Percentiles rank a stretch among this genome's conserved stretches.
phyloP scores from a whole-genome alignment of 2,113 vertebrate genomes.

The Cromileptes altivelis region DNA sequence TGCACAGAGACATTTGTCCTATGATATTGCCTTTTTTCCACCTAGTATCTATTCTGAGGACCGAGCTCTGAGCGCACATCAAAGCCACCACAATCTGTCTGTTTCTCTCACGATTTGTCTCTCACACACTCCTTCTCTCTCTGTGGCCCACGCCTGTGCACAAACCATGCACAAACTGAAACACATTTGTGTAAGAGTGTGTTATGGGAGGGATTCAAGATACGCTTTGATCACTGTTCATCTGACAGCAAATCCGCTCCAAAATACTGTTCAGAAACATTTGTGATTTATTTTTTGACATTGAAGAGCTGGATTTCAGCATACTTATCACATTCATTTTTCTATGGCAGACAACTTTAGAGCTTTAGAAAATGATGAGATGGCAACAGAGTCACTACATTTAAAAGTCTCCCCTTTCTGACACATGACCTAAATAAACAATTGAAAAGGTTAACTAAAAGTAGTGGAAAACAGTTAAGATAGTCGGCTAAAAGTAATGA shows the following conservation, averaged over 20 bases:
- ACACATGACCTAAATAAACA: neutral
- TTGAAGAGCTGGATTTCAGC: slow-evolving; percentile 33
- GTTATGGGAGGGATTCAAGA: slow-evolving; percentile 38
- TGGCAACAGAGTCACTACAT: neutral
- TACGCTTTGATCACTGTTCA: slow-evolving; percentile 64
- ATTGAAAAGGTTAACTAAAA: too few relatives aligned
- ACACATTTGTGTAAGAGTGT: slow-evolving; percentile 66
- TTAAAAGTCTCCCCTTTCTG: slow-evolving; percentile 9
- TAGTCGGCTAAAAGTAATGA: too few relatives aligned
- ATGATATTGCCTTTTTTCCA: slow-evolving; percentile 52
- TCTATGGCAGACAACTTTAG: slow-evolving; percentile 39
- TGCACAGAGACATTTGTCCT: slow-evolving; percentile 68
- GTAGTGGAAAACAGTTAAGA: too few relatives aligned
- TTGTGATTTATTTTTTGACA: slow-evolving; percentile 39
- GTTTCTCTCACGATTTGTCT: slow-evolving; percentile 77
- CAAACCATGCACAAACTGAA: slow-evolving; percentile 76
- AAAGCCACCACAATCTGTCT: slow-evolving; percentile 81
- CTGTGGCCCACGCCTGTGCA: slow-evolving; percentile 40
- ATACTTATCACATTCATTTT: slow-evolving; percentile 1
- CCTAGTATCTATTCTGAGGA: slow-evolving; percentile 76
- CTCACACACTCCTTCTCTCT: slow-evolving; percentile 58
- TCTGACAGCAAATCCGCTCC: slow-evolving; percentile 28
- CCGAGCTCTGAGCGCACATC: slow-evolving; percentile 66
- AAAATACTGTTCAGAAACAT: slow-evolving; percentile 30
- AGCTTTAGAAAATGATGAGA: slow-evolving; percentile 26